phyloP scores from a whole-genome alignment of 2,888 invertebrate species.

The Aphodius sticticus region DNA sequence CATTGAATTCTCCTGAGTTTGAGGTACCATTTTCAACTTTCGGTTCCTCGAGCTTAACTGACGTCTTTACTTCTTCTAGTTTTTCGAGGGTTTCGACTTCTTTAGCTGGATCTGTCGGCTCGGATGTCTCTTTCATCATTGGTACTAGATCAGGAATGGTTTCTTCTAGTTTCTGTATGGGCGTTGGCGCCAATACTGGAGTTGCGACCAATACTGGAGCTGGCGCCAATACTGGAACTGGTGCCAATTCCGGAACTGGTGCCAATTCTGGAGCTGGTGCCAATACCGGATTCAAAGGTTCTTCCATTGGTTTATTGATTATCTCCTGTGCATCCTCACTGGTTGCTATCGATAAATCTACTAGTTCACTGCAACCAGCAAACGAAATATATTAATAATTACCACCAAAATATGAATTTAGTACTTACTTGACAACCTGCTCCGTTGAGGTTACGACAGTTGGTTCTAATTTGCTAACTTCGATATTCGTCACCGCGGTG shows the following conservation, averaged over 20 bases:
- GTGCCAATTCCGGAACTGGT: background rate
- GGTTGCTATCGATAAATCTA: slow-evolving; percentile 25
- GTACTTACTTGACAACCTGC: slow-evolving; percentile 24
- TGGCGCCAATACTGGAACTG: background rate
- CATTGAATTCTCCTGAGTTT: slow-evolving; percentile 37
- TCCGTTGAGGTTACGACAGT: slow-evolving; percentile 11
- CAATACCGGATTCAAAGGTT: background rate
- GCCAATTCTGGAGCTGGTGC: background rate
- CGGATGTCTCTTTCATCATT: slow-evolving; percentile 29
- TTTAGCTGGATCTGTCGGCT: slow-evolving; percentile 13
- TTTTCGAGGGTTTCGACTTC: slow-evolving; percentile 24
- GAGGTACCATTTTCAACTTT: slow-evolving; percentile 29
- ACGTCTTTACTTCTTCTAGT: background rate
- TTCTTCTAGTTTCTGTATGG: background rate
- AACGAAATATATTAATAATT: slow-evolving; percentile 11
- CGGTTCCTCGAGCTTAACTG: slow-evolving; percentile 33
- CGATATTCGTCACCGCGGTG: background rate
- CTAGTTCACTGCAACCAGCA: slow-evolving; percentile 10
- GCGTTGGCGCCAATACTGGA: background rate
- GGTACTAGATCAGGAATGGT: slow-evolving; percentile 10
- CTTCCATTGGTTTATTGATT: slow-evolving; percentile 15
- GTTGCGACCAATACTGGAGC: background rate
- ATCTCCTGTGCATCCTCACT: background rate
- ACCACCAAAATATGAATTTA: slow-evolving; percentile 7
- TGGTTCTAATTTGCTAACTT: slow-evolving; percentile 21